Evolutionary conservation across 2,888 invertebrate species (phyloP).

Genomic region (Tetragonisca angustula): DNA sequence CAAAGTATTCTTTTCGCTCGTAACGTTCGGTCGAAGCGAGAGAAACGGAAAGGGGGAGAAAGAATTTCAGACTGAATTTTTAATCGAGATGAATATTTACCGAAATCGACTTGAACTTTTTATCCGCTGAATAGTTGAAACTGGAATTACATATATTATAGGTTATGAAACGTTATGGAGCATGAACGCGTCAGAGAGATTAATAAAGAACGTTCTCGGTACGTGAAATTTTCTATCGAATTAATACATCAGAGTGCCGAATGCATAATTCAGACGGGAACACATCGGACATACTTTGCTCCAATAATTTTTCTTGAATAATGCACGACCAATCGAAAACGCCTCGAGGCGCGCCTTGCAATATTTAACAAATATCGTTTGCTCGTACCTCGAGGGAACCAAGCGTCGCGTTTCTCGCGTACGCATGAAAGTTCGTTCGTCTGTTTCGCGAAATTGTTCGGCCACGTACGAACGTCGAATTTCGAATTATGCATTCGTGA

Average conservation of each 20-base stretch:
- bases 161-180: background rate
- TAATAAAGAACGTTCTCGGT: background rate
- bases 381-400: background rate
- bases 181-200: background rate
- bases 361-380: slow-evolving; percentile 15
- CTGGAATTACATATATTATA: background rate
- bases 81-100: background rate
- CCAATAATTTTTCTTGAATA: slow-evolving; percentile 1
- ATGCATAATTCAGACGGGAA: slow-evolving; percentile 6
- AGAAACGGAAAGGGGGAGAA: background rate
- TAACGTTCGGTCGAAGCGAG: background rate
- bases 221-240: background rate
- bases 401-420: background rate
- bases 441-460: background rate
- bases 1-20: background rate
- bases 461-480: background rate
- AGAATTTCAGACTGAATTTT: background rate
- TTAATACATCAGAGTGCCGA: background rate
- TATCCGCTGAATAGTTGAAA: background rate
- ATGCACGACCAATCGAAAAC: slow-evolving; percentile 10
- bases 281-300: background rate
- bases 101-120: background rate
- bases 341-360: background rate
- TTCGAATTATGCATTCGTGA: slow-evolving; percentile 24
- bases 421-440: slow-evolving; percentile 1